Conservation (phyloP, 64 coral and sea anemone species). For the Exaiptasia diaphana region DNA sequence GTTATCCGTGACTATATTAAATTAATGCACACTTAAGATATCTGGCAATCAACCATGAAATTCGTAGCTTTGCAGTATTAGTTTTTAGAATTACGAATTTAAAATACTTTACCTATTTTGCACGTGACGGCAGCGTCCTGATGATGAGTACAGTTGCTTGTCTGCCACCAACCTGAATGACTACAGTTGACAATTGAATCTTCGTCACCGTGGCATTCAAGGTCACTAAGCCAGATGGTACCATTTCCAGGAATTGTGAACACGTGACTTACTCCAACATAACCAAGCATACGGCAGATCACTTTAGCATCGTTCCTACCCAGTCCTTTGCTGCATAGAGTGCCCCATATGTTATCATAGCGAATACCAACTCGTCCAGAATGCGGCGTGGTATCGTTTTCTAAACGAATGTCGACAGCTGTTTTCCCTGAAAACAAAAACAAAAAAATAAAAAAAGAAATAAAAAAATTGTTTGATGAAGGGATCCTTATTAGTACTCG, state of each 20-base stretch:
- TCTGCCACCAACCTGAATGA: background rate
- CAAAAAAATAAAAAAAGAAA: too few species aligned
- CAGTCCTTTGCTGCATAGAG: background rate
- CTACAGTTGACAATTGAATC: background rate
- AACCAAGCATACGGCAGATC: background rate
- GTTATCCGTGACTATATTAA: background rate
- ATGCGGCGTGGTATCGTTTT: background rate
- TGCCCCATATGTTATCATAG: constrained; percentile 1
- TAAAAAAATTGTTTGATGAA: too few species aligned
- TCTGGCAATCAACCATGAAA: background rate
- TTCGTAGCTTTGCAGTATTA: background rate
- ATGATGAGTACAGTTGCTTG: background rate
- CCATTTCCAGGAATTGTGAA: background rate
- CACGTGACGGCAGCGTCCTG: background rate
- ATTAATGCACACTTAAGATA: background rate
- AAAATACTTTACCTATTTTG: background rate
- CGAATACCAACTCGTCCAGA: background rate
- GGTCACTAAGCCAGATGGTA: background rate
- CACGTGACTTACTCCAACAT: background rate
- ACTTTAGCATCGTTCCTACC: constrained; percentile 5
- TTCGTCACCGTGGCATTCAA: background rate
- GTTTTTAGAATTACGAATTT: too few species aligned
- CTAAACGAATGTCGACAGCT: background rate
- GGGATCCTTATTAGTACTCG: too few species aligned
- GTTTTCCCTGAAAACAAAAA: too few species aligned